Evolutionary conservation across 2,113 vertebrate genomes (phyloP), one percentile per base, ranked within the genome.

Genomic region (Centropristis striata): DNA sequence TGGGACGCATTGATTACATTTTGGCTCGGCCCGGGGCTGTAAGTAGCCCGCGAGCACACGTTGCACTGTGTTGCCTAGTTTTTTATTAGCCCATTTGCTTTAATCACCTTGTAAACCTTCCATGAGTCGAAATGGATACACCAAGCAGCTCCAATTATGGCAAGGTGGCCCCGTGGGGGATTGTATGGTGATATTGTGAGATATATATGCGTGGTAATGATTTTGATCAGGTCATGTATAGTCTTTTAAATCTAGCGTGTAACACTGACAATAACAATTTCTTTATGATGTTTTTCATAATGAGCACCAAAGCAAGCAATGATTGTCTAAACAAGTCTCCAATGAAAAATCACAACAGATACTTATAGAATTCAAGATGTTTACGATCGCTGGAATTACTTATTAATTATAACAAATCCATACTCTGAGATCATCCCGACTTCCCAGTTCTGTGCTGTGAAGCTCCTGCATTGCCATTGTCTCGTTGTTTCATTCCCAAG

Each of bases 51-150:
- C 42, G 21, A 85, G 83, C 63, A 67, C 90, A 85, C 69, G 72
- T 70, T 80, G 64, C 75, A 65, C 81, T 70, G 80, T 78, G 83
- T 83, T 86, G 75, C 88, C 76, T 64, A 53, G 72, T 92, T 89
- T 92, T 92, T 93, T 93, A 93, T 88, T 84, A 90, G 82, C 75
- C 78, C 75, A 92, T 93, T 94, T 83, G 65, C 83, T 89, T 92
- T 92, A 93, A 93, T 94, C 93, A 93, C 91, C 85, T 81, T 84
- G 88, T 91, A 91, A 92, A 92, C 75, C 81, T 78, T 90, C 79
- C 81, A 79, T 71, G 83, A 87, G 86, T 86, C 65, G 80, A 90
- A 88, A 92, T 82, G 80, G 87, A 86, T 81, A 75, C 36, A 39
- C 71, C 81, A 78, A 85, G 78, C 89, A 85, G 69, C 78, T 60